These are phyloP conservation scores for Ennomos erosarius DNA, from an alignment of 2,888 invertebrate species.

Conservation along the genomic window DNA sequence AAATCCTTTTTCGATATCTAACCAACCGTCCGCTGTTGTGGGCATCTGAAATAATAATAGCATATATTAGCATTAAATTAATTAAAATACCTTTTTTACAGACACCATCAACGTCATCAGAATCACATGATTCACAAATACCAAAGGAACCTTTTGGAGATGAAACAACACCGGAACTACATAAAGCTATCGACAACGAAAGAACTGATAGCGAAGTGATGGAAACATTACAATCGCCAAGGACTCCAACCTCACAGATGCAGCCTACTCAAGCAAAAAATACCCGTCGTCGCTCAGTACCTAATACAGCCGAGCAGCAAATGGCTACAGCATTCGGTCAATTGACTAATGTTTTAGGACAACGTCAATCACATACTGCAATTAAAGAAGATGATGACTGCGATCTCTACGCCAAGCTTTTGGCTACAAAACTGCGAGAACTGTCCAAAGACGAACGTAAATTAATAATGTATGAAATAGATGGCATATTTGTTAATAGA, in stretches of 20 bases:
- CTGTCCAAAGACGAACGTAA: constrained; percentile 33
- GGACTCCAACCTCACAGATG: constrained; percentile 28
- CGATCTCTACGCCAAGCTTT: constrained; percentile 26
- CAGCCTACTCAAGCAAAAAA: constrained; percentile 36
- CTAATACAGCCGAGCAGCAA: constrained; percentile 13
- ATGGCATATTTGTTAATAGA: constrained; percentile 31
- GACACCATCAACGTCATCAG: constrained; percentile 37
- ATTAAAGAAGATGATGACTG: constrained; percentile 20
- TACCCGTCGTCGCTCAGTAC: constrained; percentile 17
- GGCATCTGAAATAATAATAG: constrained; percentile 17
- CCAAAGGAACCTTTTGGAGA: constrained; percentile 35
- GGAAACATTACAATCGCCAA: constrained; percentile 13
- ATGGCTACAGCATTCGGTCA: constrained; percentile 16
- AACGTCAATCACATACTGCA: constrained; percentile 1
- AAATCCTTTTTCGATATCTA: too few relatives aligned
- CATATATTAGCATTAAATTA: constrained; percentile 29
- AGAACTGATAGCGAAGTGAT: constrained; percentile 30
- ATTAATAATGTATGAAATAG: constrained; percentile 36
- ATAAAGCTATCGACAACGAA: constrained; percentile 33
- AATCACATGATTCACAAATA: constrained; percentile 36
- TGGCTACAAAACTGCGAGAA: constrained; percentile 39
- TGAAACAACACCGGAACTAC: constrained; percentile 30
- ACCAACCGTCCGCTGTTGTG: too few relatives aligned
- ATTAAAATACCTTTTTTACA: constrained; percentile 35
- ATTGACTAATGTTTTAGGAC: constrained; percentile 16